Evolutionary conservation across 2,888 invertebrate genomes (phyloP), one percentile per base, ranked within the genome.

Genomic region (Brachypterus glaber): DNA sequence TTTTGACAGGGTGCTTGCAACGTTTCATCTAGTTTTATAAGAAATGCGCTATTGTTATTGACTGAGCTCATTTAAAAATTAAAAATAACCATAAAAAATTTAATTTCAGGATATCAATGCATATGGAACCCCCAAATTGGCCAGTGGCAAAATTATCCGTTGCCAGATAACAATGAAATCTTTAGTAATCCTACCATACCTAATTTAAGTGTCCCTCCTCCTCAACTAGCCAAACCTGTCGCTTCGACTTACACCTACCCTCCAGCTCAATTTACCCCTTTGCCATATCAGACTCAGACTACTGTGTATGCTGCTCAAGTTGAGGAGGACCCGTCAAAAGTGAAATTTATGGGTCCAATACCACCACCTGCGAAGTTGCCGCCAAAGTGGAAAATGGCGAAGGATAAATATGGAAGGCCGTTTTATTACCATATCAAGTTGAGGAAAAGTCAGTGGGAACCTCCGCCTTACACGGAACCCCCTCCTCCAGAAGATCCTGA

Each of bases 361-460:
- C 66, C 64, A 9, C 67, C 74, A 0, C 69, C 72, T 1, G 69
- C 72, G 17, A 74, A 81, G 49, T 66, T 93, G 40, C 90, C 91
- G 0, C 82, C 83, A 0, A 76, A 82, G 57, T 97, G 96, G 96
- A 85, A 87, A 54, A 82, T 79, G 52, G 84, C 88, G 0, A 72
- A 75, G 43, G 92, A 93, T 59, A 67, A 73, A 2, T 80, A 83
- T 36, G 93, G 93, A 0, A 76, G 90, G 46, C 75, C 81, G 0
- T 96, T 93, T 65, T 97, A 91, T 68, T 97, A 93, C 67, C 91
- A 96, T 62, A 70, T 81, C 2, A 82, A 80, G 61, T 71, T 80
- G 33, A 69, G 87, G 4, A 72, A 79, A 49, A 75, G 86, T 14
- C 87, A 86, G 58, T 90, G 90, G 90, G 67, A 77, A 48, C 84